These are phyloP conservation scores for Rhingia campestris DNA, from an alignment of 2,888 invertebrate species.

Conservation along the genomic window DNA sequence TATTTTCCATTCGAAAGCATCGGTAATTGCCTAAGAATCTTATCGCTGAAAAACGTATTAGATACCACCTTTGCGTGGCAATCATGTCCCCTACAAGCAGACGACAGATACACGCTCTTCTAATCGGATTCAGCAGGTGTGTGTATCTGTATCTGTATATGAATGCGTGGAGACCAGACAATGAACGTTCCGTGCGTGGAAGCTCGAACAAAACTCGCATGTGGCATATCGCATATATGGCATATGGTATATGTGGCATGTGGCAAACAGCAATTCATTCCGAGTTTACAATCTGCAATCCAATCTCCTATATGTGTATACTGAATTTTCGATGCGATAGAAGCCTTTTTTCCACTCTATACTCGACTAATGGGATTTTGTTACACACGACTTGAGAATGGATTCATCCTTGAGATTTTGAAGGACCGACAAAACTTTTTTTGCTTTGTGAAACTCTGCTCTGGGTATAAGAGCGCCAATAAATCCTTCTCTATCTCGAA, in stretches of 20 bases:
- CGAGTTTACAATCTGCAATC: slow-evolving; percentile 53
- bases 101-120: slow-evolving; percentile 1
- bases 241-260: neutral
- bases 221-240: no score
- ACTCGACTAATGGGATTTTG: slow-evolving; percentile 45
- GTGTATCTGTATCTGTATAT: neutral
- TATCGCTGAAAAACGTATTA: slow-evolving; percentile 1
- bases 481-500: slow-evolving; percentile 45
- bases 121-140: slow-evolving; percentile 44
- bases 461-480: slow-evolving; percentile 33
- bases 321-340: neutral
- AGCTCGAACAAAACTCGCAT: neutral
- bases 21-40: slow-evolving; percentile 33
- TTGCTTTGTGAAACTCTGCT: slow-evolving; percentile 23
- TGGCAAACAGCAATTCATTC: slow-evolving; percentile 25
- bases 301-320: slow-evolving; percentile 23
- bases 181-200: no score
- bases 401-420: slow-evolving; percentile 33
- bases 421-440: slow-evolving; percentile 46
- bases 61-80: neutral
- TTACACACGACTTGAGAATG: slow-evolving; percentile 41
- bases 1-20: slow-evolving; percentile 35
- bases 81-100: neutral
- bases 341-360: neutral
- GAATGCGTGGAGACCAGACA: no score